Conservation (phyloP, 2,113 vertebrate genomes). For the Rhadina sibilatrix region DNA sequence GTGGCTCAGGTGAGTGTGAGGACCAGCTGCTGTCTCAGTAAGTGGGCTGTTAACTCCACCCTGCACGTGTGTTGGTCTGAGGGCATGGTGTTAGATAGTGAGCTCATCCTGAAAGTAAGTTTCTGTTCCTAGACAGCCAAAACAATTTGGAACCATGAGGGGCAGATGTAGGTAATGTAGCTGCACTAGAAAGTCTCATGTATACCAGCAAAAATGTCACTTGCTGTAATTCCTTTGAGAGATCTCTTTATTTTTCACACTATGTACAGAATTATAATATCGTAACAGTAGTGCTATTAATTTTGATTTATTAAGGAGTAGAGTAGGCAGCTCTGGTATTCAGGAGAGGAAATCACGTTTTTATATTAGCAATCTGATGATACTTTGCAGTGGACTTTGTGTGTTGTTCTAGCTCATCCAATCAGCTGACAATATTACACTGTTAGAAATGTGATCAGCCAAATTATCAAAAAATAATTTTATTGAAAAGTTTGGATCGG, state of each 20-base stretch:
- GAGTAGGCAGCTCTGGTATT: not conserved
- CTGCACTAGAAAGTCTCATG: not conserved
- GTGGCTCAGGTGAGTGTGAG: not conserved
- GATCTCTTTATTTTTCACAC: not conserved
- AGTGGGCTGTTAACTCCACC: not conserved
- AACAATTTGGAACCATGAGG: not conserved
- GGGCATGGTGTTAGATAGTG: not conserved
- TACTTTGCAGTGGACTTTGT: not conserved
- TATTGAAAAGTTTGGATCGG: no score
- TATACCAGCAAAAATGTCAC: not conserved
- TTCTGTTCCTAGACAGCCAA: not conserved
- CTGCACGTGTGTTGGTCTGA: fast-evolving
- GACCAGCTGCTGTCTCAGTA: not conserved
- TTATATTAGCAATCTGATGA: not conserved
- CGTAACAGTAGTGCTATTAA: not conserved
- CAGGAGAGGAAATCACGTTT: not conserved
- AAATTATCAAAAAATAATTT: no score
- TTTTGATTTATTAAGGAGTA: not conserved
- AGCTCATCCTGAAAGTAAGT: not conserved
- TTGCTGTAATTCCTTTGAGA: not conserved
- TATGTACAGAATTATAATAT: not conserved
- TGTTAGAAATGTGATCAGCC: no score
- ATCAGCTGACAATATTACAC: not conserved
- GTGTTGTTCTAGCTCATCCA: not conserved
- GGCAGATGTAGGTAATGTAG: not conserved